These are phyloP conservation scores for Tolypeutes matacus DNA, from an alignment of 2,797 vertebrate genomes.

Conservation along the genomic window DNA sequence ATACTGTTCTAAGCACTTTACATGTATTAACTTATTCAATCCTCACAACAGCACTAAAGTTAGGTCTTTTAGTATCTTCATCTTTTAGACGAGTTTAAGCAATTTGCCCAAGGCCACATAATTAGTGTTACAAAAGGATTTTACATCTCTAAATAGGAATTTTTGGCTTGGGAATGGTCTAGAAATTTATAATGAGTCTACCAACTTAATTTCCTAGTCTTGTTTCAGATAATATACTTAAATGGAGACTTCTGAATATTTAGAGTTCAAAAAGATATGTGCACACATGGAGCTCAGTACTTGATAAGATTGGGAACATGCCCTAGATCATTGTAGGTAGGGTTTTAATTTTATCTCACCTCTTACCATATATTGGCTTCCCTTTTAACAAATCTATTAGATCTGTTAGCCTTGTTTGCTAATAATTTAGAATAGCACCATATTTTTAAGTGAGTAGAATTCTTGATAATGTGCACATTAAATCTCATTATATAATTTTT, in stretches of 20 bases:
- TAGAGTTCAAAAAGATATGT: no score
- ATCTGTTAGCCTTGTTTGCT: neutral
- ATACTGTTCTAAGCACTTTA: neutral
- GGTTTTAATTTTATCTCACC: neutral
- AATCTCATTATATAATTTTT: slow-evolving; percentile 39
- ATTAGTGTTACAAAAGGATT: slow-evolving; percentile 6
- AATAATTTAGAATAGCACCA: neutral
- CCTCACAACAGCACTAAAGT: neutral
- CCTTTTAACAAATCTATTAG: neutral
- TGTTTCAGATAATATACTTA: no score
- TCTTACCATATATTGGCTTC: neutral
- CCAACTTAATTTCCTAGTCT: no score
- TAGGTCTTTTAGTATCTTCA: neutral
- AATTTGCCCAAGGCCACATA: neutral
- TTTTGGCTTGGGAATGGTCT: neutral
- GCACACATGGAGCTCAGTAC: no score
- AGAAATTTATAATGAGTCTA: no score
- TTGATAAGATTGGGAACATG: no score
- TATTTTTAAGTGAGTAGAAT: slow-evolving; percentile 36
- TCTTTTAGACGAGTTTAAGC: slow-evolving; percentile 39
- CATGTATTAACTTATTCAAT: neutral
- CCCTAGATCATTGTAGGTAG: no score
- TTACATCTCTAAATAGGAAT: slow-evolving; percentile 13
- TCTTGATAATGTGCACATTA: neutral
- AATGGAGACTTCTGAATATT: no score